Percentiles rank a stretch among this genome's conserved stretches.
phyloP scores from a whole-genome alignment of 2,113 vertebrate species.

The Phyllostomus hastatus region DNA sequence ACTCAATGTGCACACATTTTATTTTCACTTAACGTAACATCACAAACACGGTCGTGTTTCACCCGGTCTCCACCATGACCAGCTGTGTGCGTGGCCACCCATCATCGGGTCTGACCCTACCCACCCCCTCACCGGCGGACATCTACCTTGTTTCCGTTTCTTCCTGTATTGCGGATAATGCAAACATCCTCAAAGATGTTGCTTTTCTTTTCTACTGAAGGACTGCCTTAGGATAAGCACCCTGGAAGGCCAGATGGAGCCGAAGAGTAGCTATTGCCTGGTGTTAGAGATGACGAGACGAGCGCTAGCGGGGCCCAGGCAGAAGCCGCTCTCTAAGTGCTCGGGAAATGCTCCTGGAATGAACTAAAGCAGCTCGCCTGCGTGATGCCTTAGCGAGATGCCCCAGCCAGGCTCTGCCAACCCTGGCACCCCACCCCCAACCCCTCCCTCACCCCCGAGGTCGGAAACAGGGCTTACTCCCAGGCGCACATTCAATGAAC shows the following conservation, averaged over 20 bases:
- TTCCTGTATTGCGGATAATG: not conserved
- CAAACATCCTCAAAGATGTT: not conserved
- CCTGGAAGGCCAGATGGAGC: not conserved
- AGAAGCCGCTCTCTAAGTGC: accelerated
- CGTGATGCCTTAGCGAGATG: not conserved
- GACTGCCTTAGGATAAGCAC: not conserved
- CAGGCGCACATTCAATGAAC: not conserved
- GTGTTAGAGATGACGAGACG: not conserved
- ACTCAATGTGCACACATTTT: not conserved
- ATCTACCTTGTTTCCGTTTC: not conserved
- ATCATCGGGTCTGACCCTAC: not conserved
- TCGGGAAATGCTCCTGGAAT: not conserved
- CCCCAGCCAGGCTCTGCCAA: not conserved
- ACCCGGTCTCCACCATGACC: not conserved
- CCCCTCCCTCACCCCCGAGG: accelerated
- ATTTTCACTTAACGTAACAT: not conserved
- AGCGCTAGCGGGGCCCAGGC: not conserved
- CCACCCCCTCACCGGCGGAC: not conserved
- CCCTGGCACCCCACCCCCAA: not conserved
- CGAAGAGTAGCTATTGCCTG: not conserved
- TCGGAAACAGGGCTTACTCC: not conserved
- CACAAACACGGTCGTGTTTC: not conserved
- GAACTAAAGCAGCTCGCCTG: not conserved
- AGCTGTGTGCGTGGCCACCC: not conserved
- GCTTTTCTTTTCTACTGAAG: not conserved